Evolutionary conservation across 2,888 invertebrate species (phyloP), one percentile per base, ranked within the genome.

Genomic region (Proisotoma minuta): DNA sequence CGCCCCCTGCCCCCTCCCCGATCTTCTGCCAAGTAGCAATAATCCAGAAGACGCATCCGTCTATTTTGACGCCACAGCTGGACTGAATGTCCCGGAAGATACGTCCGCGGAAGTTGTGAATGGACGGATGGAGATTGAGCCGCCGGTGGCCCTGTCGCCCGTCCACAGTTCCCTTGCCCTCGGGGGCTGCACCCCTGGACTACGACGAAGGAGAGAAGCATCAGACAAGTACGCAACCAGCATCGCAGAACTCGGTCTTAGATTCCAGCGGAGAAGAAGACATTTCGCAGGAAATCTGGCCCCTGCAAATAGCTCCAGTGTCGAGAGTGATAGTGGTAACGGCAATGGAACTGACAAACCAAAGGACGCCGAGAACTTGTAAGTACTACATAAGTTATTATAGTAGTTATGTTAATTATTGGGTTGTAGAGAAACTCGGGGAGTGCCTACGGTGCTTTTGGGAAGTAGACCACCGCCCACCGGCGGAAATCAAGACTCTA

Each of bases 151-250:
- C 10, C 18, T 43, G 43, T 63, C 63, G n/a, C 69, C 63, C 23
- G 49, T 56, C 24, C 68, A 64, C 47, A 66, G 61, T 8, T 62
- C 68, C 18, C 54, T 66, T 49, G 66, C 66, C 22, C 72, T 75
- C 20, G 75, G 73, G 26, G 75, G 75, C n/a, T 80, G 80, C 66
- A 85, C 85, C 0, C 85, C 85, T 75, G 89, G 88, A 48, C 79
- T 91, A 40, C 83, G 91, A 22, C 59, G 74, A 27, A 82, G 87
- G 47, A 82, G 91, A 29, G 85, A 89, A 73, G 67, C 74, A 15
- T 81, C 81, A 62, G 91, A 91, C 68, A 92, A 92, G 79, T 91
- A 91, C 79, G 88, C 91, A 26, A 86, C 87, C 27, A 91, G 91
- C 80, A 87, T 88, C 66, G 85, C 88, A 65, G 89, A 91, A 77